phyloP scores from a whole-genome alignment of 2,797 vertebrate genomes.

The Pelochelys cantorii region DNA sequence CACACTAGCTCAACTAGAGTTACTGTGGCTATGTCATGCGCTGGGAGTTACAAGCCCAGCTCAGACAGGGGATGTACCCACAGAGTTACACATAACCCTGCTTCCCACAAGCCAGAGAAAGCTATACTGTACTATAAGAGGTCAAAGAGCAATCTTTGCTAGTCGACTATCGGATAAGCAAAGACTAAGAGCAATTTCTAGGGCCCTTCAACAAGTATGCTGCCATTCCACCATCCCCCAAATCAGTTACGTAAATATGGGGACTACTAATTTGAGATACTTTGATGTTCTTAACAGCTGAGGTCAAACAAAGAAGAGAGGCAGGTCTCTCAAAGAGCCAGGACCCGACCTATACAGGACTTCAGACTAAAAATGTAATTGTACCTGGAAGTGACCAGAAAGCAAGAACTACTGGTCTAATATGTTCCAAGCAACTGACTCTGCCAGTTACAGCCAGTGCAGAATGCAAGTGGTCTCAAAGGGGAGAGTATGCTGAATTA shows the following conservation, averaged over 20 bases:
- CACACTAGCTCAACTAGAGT: not conserved
- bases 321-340: constrained; percentile 4
- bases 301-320: not conserved
- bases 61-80: not conserved
- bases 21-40: not conserved
- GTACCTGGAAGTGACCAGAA: constrained; percentile 20
- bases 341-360: constrained; percentile 3
- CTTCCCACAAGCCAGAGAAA: not conserved
- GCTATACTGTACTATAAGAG: not conserved
- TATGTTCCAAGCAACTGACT: not conserved
- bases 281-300: not conserved
- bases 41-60: not conserved
- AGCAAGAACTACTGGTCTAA: not conserved
- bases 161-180: not conserved
- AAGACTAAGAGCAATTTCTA: not conserved
- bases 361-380: constrained; percentile 12
- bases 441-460: not conserved
- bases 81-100: not conserved
- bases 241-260: not conserved
- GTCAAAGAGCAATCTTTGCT: no score
- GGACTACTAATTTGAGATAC: not conserved
- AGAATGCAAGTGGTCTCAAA: not conserved
- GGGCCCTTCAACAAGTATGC: not conserved
- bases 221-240: not conserved
- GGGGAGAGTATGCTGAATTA: not conserved